These are phyloP conservation scores for Momotus momota DNA, from an alignment of 2,797 vertebrate genomes.

Conservation along the genomic window DNA sequence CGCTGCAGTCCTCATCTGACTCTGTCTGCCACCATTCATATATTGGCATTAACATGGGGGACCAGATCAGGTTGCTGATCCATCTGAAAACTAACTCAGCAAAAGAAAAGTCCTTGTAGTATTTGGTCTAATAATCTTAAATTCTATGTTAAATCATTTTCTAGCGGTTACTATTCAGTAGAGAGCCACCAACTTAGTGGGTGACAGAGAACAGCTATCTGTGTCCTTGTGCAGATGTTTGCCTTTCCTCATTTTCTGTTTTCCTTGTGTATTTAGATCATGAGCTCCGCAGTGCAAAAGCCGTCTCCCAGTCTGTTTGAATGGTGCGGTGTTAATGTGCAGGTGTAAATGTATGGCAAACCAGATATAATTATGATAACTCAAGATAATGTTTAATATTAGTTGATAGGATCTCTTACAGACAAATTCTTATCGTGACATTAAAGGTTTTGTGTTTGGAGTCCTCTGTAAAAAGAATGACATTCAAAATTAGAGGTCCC, in stretches of 20 bases:
- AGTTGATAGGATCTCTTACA: neutral
- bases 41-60: neutral
- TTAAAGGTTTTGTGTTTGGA: neutral
- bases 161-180: neutral
- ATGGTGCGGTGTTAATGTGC: neutral
- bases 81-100: neutral
- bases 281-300: neutral
- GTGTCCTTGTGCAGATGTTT: neutral
- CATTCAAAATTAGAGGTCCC: neutral
- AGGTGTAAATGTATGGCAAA: neutral
- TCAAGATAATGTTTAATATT: neutral
- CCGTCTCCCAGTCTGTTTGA: neutral
- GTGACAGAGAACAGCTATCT: neutral
- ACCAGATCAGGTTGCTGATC: neutral
- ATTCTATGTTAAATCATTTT: neutral
- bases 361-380: neutral
- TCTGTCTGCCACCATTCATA: neutral
- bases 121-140: neutral
- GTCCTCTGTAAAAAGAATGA: neutral
- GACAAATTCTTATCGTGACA: neutral
- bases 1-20: neutral
- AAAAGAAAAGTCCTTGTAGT: neutral
- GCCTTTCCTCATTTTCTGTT: neutral
- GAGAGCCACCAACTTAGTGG: neutral
- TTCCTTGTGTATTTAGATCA: neutral